Evolutionary conservation across 2,113 vertebrate species (phyloP), one percentile per base, ranked within the genome.

Genomic region (Bagarius yarrelli): DNA sequence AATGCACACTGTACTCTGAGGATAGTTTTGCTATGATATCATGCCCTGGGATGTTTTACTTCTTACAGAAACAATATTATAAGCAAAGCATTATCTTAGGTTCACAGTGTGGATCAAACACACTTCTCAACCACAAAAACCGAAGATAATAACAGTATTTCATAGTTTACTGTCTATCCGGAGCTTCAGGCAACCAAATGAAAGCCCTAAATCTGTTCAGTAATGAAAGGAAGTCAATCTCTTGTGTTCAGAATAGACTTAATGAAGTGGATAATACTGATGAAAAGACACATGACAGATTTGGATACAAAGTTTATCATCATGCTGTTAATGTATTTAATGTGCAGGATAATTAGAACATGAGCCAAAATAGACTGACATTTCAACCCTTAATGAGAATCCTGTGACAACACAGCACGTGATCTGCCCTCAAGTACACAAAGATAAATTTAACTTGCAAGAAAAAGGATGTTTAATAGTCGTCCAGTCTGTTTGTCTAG

Each of bases 391-490:
- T 30, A 69, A 60, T 81, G 56, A 21, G 66, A 52, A 78, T 83
- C 83, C 78, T 83, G 79, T 85, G 81, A 87, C 53, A 55, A n/a
- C 53, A 57, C 34, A 76, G 47, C 71, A 83, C 80, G 81, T 85
- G 84, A 83, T 76, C 66, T 85, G 34, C n/a, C 23, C 4, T 61
- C 59, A 61, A 79, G 67, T 61, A 74, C 63, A 85, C 61, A 74
- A 81, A 61, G 25, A 73, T 25, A 47, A 74, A 76, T 64, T 61
- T 81, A 52, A 72, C 59, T 71, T 30, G 30, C 13, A 34, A 14
- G 32, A 71, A 53, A 52, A 59, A 47, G 36, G 34, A 74, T 21
- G 16, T 57, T 30, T 61, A 63, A 76, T 36, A 55, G 23, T 27
- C 63, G 23, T 32, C 72, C 66, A 70, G 61, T 72, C 71, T 60